Percentiles rank a stretch among this genome's conserved stretches.
phyloP scores from a whole-genome alignment of 2,113 vertebrate genomes.

The Chitala chitala region DNA sequence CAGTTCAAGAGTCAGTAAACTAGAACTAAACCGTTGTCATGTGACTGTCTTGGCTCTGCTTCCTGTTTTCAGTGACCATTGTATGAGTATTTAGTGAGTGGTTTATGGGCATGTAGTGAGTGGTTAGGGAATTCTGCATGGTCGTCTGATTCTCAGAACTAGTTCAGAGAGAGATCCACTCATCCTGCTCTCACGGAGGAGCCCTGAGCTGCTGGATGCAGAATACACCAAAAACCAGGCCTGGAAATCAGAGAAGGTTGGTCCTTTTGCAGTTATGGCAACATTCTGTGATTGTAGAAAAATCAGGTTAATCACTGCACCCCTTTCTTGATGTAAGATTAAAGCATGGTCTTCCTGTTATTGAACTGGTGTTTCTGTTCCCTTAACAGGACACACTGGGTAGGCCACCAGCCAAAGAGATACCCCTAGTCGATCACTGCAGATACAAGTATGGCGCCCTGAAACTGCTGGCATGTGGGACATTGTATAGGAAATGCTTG shows the following conservation, averaged over 20 bases:
- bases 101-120: background rate
- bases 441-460: constrained; percentile 81
- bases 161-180: constrained; percentile 94
- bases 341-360: background rate
- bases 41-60: background rate
- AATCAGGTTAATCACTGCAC: too few relatives aligned
- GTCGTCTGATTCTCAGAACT: constrained; percentile 62
- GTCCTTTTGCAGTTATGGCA: background rate
- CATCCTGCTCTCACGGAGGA: constrained; percentile 84
- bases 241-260: constrained; percentile 95
- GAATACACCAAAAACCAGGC: constrained; percentile 98
- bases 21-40: too few relatives aligned
- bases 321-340: background rate
- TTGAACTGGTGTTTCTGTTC: background rate
- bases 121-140: background rate
- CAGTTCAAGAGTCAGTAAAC: too few relatives aligned
- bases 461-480: too few relatives aligned
- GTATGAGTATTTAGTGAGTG: too few relatives aligned
- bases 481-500: background rate
- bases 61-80: background rate
- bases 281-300: too few relatives aligned
- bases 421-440: constrained; percentile 91
- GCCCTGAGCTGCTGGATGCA: constrained; percentile 83
- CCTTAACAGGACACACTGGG: constrained; percentile 83
- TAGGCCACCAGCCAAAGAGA: constrained; percentile 84